phyloP scores from a whole-genome alignment of 1,140 invertebrate species.

The Tachypleus tridentatus region DNA sequence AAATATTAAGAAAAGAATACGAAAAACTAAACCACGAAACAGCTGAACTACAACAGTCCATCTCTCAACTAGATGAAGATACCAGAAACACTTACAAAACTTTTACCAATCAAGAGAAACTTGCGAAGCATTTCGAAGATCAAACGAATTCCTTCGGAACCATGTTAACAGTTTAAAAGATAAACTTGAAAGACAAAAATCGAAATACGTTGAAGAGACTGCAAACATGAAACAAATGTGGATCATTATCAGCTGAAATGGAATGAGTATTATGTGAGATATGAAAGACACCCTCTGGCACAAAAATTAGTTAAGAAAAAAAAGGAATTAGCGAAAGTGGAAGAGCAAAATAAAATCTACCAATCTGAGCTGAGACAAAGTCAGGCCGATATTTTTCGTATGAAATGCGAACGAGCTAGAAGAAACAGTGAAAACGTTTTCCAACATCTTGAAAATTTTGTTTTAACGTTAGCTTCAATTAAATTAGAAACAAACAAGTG shows the following conservation, averaged over 20 bases:
- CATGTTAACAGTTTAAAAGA: too few species aligned
- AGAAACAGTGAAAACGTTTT: slow-evolving; percentile 8
- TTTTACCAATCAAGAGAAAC: too few species aligned
- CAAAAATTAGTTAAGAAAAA: slow-evolving; percentile 4
- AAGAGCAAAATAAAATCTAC: not conserved
- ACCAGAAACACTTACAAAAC: too few species aligned
- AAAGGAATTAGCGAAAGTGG: not conserved
- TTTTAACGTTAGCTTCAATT: too few species aligned
- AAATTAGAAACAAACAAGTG: too few species aligned
- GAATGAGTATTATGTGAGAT: slow-evolving; percentile 6
- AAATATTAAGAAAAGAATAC: too few species aligned
- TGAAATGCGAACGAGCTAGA: slow-evolving; percentile 11
- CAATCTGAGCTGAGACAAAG: slow-evolving; percentile 6
- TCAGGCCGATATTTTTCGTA: slow-evolving; percentile 10
- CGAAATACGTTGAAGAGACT: not conserved
- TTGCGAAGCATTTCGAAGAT: too few species aligned
- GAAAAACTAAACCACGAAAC: too few species aligned
- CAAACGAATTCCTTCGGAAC: too few species aligned
- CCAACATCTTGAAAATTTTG: too few species aligned
- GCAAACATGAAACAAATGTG: not conserved
- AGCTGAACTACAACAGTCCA: too few species aligned
- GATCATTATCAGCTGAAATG: slow-evolving; percentile 1
- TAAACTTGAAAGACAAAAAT: not conserved
- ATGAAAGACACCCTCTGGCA: slow-evolving; percentile 1
- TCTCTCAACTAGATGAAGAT: too few species aligned